Evolutionary conservation across 2,113 vertebrate species (phyloP), one percentile per base, ranked within the genome.

Genomic region (Enhydra lutris): DNA sequence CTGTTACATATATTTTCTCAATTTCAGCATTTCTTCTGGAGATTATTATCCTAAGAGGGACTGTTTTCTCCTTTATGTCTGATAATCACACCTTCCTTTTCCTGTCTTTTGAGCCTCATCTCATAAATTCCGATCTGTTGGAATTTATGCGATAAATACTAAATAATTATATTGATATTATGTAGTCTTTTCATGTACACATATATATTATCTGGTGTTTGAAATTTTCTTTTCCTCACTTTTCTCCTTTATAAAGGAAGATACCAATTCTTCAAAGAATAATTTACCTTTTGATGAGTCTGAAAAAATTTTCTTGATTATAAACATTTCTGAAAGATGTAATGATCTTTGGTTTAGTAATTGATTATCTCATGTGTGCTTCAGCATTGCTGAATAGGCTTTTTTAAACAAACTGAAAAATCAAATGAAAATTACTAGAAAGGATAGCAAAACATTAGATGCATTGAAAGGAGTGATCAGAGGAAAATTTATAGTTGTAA

Each of bases 81-180:
- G 12, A 88, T 83, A 79, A 36, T 94, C 42, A 86, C 6, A 81
- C 17, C 21, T 94, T 91, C 83, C 14, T 91, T 45, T 93, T 21
- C 26, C 15, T 79, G 13, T 74, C 55, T 76, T 11, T 20, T 42
- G 3, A 83, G 67, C 29, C 14, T 74, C 94, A 14, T 87, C 24
- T 61, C 59, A 61, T 61, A 61, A 61, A 61, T 61, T 59, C 57
- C 8, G 23, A 50, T 87, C 59, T 55, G 1, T 89, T 95, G 21
- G 9, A 87, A 92, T 96, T 87, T 91, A 15, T 84, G 7, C 10
- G 91, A 63, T 93, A 61, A 93, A 91, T 81, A 50, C 65, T 96
- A 79, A 94, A 67, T 95, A 89, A 55, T 92, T 71, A 76, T 39
- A 82, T 73, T 83, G 42, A 47, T 80, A 63, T 9, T 91, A 8